Evolutionary conservation across 2,113 vertebrate species (phyloP).

Genomic region (Scomber colias): DNA sequence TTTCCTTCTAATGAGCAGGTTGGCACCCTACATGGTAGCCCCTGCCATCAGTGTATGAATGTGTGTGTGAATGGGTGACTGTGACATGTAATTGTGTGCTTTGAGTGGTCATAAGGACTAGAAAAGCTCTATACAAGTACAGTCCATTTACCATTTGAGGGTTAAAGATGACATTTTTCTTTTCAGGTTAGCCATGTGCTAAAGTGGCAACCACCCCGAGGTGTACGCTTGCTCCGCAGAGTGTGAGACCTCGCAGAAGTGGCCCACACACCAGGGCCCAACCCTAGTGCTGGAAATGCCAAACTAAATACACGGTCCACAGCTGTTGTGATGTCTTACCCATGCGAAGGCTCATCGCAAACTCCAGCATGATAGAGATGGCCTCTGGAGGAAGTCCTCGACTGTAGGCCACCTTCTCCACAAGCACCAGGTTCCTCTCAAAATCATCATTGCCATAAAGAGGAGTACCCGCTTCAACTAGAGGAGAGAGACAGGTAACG

Average conservation of each 20-base stretch:
- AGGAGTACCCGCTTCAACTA: conserved; percentile 82
- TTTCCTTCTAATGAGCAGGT: too few relatives aligned
- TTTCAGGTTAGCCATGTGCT: neutral
- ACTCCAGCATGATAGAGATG: conserved; percentile 87
- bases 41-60: too few relatives aligned
- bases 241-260: neutral
- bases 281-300: neutral
- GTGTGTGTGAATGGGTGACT: too few relatives aligned
- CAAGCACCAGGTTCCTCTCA: conserved; percentile 84
- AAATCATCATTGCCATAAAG: conserved; percentile 75
- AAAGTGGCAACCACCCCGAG: neutral
- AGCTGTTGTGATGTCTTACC: conserved; percentile 81
- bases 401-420: conserved; percentile 88
- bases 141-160: too few relatives aligned
- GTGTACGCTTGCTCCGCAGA: neutral
- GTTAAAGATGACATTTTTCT: neutral
- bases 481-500: neutral
- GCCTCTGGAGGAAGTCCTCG: conserved; percentile 88
- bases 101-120: too few relatives aligned
- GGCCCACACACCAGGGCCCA: neutral
- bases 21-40: too few relatives aligned
- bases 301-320: neutral
- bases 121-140: too few relatives aligned
- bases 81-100: too few relatives aligned
- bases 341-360: conserved; percentile 89